phyloP scores from a whole-genome alignment of 2,888 invertebrate species.

The Diadegma fenestrale region DNA sequence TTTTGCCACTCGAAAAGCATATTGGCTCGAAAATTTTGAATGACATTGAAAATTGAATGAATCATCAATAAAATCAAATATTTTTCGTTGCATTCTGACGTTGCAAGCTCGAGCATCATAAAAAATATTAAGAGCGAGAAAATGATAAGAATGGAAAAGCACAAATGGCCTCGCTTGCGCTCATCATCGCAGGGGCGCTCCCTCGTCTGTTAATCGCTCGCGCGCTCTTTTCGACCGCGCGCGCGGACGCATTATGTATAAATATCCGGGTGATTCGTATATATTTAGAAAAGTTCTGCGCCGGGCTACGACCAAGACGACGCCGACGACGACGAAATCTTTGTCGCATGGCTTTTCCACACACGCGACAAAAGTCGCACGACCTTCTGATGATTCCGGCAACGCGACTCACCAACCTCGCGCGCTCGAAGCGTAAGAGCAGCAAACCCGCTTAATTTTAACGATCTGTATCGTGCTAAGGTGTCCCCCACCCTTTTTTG shows the following conservation, averaged over 20 bases:
- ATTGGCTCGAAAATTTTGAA: too few species aligned
- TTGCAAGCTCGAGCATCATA: too few species aligned
- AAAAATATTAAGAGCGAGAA: neutral
- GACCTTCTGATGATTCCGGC: conserved; percentile 44
- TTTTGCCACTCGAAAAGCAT: too few species aligned
- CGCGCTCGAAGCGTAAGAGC: conserved; percentile 16
- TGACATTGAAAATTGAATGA: too few species aligned
- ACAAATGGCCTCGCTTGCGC: conserved; percentile 16
- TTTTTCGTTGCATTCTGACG: too few species aligned
- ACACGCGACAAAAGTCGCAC: conserved; percentile 38
- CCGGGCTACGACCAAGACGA: conserved; percentile 1
- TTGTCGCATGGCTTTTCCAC: conserved; percentile 25
- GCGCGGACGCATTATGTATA: conserved; percentile 60
- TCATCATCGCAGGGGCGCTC: neutral
- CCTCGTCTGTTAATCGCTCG: conserved; percentile 13
- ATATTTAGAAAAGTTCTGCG: conserved; percentile 66
- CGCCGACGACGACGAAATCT: conserved; percentile 44
- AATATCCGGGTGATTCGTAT: conserved; percentile 68
- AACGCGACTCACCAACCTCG: conserved; percentile 24
- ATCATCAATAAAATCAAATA: too few species aligned
- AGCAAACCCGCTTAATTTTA: neutral
- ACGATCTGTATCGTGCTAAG: neutral
- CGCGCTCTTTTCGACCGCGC: conserved; percentile 26
- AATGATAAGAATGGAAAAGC: conserved; percentile 12
- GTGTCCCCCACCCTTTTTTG: neutral